phyloP scores from a whole-genome alignment of 2,797 vertebrate genomes.

The Argyrosomus regius region DNA sequence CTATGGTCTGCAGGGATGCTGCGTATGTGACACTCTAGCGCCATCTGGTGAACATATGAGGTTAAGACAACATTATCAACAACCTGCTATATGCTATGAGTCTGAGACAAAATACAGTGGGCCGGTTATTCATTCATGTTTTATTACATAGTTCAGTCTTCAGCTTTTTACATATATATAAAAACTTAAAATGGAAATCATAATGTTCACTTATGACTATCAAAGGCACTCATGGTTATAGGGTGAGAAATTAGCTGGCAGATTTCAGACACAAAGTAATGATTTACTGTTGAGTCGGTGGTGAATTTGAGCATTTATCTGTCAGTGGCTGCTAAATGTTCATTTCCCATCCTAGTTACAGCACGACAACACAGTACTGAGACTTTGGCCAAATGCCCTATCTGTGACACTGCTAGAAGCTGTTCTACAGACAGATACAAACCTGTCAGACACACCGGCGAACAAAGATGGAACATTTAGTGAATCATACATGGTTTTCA shows the following conservation, averaged over 20 bases:
- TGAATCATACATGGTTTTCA: conserved; percentile 6
- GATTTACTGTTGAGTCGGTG: too few relatives aligned
- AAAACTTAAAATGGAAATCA: conserved; percentile 47
- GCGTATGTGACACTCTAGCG: conserved; percentile 14
- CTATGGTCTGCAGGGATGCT: accelerated
- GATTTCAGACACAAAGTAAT: too few relatives aligned
- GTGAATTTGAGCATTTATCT: too few relatives aligned
- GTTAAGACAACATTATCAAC: not conserved
- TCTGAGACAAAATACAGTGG: not conserved
- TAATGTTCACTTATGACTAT: conserved; percentile 34
- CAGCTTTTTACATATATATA: conserved; percentile 63
- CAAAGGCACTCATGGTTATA: conserved; percentile 45
- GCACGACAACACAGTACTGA: conserved; percentile 25
- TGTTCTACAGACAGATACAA: conserved; percentile 5
- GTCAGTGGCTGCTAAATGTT: too few relatives aligned
- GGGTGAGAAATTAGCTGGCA: too few relatives aligned
- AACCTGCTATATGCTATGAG: too few relatives aligned
- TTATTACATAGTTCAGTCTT: conserved; percentile 68
- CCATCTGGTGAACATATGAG: conserved; percentile 43
- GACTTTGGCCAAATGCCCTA: conserved; percentile 9
- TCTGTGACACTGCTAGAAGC: conserved; percentile 20
- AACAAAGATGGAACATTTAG: conserved; percentile 14
- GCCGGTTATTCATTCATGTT: conserved; percentile 33
- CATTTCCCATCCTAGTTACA: not conserved
- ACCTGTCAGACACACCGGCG: conserved; percentile 13